Evolutionary conservation across 2,113 vertebrate genomes (phyloP).

Genomic region (Erpornis zantholeuca): DNA sequence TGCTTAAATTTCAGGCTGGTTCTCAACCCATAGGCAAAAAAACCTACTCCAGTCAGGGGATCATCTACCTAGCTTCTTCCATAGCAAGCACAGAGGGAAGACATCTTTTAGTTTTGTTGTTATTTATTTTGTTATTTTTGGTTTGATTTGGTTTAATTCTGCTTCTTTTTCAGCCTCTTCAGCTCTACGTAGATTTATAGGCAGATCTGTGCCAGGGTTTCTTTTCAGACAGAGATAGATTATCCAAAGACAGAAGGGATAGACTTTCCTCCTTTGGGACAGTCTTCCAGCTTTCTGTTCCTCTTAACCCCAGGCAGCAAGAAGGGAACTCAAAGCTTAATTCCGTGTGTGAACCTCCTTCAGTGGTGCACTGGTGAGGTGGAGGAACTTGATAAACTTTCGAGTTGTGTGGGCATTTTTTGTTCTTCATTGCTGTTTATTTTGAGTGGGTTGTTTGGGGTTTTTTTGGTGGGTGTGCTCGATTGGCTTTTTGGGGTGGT

Average conservation of each 20-base stretch:
- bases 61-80: not conserved
- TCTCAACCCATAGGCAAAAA: not conserved
- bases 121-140: rapidly evolving
- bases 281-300: not conserved
- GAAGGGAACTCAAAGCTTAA: not conserved
- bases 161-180: not conserved
- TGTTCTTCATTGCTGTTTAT: not conserved
- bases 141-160: not conserved
- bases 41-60: not conserved
- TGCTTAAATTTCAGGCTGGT: not conserved
- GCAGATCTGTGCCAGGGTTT: not conserved
- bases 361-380: not conserved
- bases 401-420: not conserved
- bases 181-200: not conserved
- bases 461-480: not conserved
- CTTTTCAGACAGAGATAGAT: not conserved
- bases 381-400: not conserved
- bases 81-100: not conserved
- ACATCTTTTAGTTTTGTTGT: not conserved
- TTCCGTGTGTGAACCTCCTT: not conserved
- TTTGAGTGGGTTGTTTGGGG: not conserved
- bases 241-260: not conserved
- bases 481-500: not conserved
- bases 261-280: not conserved
- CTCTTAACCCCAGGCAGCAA: not conserved